Conservation (phyloP, 2,113 vertebrate genomes). For the Melanocharis versteri region DNA sequence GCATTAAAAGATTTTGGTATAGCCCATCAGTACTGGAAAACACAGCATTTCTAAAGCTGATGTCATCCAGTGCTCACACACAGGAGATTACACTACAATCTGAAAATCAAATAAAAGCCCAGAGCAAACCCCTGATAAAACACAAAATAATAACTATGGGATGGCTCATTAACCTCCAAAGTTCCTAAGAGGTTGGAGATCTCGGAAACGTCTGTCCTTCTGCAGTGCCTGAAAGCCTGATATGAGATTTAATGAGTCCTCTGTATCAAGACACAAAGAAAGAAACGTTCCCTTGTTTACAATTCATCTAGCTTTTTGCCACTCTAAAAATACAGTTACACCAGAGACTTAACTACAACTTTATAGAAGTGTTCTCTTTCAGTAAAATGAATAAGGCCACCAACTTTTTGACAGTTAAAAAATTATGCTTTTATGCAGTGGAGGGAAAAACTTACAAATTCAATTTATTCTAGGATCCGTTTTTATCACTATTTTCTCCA, state of each 20-base stretch:
- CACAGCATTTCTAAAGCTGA: neutral
- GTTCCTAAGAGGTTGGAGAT: slow-evolving; percentile 8
- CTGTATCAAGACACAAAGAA: neutral
- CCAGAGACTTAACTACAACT: neutral
- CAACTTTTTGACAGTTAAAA: neutral
- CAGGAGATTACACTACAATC: neutral
- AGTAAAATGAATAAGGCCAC: neutral
- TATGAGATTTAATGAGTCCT: slow-evolving; percentile 30
- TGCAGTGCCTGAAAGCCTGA: neutral
- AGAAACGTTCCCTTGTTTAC: neutral
- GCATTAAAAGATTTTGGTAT: neutral
- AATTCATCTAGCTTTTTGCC: neutral
- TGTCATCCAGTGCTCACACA: neutral
- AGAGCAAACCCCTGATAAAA: neutral
- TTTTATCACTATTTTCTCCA: neutral
- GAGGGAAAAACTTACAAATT: neutral
- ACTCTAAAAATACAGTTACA: neutral
- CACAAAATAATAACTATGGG: slow-evolving; percentile 8
- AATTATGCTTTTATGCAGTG: neutral
- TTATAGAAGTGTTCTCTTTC: neutral
- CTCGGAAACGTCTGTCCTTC: slow-evolving; percentile 24
- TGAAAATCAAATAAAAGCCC: slow-evolving; percentile 47
- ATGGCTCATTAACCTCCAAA: slow-evolving; percentile 51
- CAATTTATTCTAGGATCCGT: neutral
- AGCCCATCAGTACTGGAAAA: neutral